These are phyloP conservation scores for Hoplostethus atlanticus DNA, from an alignment of 2,797 vertebrate species.

Conservation along the genomic window DNA sequence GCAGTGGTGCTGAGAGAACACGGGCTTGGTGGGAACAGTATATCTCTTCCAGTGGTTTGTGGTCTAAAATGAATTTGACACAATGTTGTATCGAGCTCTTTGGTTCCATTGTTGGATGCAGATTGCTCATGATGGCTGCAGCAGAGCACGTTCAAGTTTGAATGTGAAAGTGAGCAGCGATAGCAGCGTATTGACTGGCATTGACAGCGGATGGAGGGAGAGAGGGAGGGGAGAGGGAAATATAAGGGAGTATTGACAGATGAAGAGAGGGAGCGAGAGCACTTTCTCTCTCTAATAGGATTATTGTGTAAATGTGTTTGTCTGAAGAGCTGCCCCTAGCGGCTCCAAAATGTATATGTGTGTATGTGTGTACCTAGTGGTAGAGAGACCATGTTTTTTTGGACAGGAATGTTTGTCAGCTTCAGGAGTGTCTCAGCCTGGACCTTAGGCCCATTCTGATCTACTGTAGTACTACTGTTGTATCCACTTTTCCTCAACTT, in stretches of 20 bases:
- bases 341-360: conserved; percentile 10
- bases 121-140: conserved; percentile 30
- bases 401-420: neutral
- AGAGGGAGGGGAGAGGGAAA: neutral
- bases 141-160: conserved; percentile 35
- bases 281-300: conserved; percentile 67
- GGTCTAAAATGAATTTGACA: conserved; percentile 24
- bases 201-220: conserved; percentile 31
- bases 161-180: conserved; percentile 44
- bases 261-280: conserved; percentile 25
- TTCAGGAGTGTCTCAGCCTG: neutral
- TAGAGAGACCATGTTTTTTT: neutral
- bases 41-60: conserved; percentile 26
- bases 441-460: neutral
- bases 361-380: neutral
- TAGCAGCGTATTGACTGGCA: conserved; percentile 50
- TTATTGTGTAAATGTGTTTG: conserved; percentile 70
- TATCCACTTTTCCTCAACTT: too few relatives aligned
- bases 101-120: conserved; percentile 24
- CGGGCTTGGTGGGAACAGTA: conserved; percentile 14
- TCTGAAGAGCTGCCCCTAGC: conserved; percentile 51
- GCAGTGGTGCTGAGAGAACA: neutral
- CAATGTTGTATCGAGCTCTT: conserved; percentile 24
- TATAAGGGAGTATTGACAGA: conserved; percentile 34
- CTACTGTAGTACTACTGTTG: neutral